A percentile compares a stretch with the other conserved stretches of the same genome.
Conservation (phyloP, 2,113 vertebrate genomes). For the Stomatorhinus ivindoensis region DNA sequence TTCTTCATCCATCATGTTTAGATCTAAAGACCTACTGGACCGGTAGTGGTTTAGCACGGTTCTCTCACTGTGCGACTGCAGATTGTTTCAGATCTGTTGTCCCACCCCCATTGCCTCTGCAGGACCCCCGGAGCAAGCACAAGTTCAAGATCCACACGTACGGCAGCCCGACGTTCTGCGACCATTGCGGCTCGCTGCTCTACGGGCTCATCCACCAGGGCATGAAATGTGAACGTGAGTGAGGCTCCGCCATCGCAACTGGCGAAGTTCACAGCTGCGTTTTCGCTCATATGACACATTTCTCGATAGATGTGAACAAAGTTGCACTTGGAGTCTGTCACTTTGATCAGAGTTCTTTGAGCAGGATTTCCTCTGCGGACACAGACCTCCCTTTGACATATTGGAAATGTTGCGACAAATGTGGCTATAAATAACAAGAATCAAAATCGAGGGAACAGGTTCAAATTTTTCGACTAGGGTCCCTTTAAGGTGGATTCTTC, state of each 20-base stretch:
- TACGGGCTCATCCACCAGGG: slow-evolving; percentile 95
- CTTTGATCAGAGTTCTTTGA: not conserved
- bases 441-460: not conserved
- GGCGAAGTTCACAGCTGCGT: not conserved
- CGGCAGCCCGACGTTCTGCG: slow-evolving; percentile 83
- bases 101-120: not conserved
- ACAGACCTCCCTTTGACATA: not conserved
- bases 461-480: not conserved
- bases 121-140: slow-evolving; percentile 96
- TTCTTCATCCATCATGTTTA: not conserved
- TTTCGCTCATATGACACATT: not conserved
- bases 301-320: not conserved
- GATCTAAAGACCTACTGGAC: not conserved
- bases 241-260: not conserved
- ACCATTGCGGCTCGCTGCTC: slow-evolving; percentile 67
- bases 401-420: not conserved
- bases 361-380: not conserved
- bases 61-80: not conserved
- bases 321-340: not conserved
- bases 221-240: slow-evolving; percentile 93
- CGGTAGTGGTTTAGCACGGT: not conserved
- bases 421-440: not conserved
- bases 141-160: slow-evolving; percentile 98
- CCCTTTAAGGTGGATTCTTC: not conserved
- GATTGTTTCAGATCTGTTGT: not conserved